Evolutionary conservation across 1,140 invertebrate species (phyloP).

Genomic region (Stratiolaelaps scimitus): DNA sequence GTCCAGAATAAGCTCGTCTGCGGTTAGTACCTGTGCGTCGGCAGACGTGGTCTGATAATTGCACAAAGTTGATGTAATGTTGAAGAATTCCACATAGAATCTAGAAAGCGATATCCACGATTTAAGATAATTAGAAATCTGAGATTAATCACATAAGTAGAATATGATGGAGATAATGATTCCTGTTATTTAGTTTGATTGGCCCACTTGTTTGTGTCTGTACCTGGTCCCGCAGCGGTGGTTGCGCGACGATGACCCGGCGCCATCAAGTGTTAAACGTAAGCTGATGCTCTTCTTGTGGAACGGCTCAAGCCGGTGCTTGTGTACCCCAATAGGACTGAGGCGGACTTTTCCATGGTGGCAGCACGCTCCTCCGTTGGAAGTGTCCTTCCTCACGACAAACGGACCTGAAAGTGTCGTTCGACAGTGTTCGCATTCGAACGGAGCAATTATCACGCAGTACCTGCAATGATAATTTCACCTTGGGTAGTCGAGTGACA

Average conservation of each 20-base stretch:
- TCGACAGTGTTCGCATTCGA: not conserved
- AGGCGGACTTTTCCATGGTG: not conserved
- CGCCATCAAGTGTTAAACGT: not conserved
- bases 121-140: too few species aligned
- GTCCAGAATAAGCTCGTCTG: not conserved
- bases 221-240: conserved; percentile 3
- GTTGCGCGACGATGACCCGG: not conserved
- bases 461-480: not conserved
- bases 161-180: too few species aligned
- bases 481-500: too few species aligned
- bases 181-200: too few species aligned
- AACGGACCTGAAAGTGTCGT: not conserved
- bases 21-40: too few species aligned
- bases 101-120: too few species aligned
- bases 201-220: too few species aligned
- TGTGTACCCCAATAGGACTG: not conserved
- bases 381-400: not conserved
- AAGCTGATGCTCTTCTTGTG: not conserved
- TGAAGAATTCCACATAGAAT: too few species aligned
- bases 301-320: not conserved
- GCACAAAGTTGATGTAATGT: too few species aligned
- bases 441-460: not conserved
- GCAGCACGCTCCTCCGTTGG: not conserved
- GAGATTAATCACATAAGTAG: too few species aligned
- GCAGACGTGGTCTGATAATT: too few species aligned